Base-by-base conservation (phyloP, 2,113 vertebrate species). In the Xiphorhynchus elegans region DNA sequence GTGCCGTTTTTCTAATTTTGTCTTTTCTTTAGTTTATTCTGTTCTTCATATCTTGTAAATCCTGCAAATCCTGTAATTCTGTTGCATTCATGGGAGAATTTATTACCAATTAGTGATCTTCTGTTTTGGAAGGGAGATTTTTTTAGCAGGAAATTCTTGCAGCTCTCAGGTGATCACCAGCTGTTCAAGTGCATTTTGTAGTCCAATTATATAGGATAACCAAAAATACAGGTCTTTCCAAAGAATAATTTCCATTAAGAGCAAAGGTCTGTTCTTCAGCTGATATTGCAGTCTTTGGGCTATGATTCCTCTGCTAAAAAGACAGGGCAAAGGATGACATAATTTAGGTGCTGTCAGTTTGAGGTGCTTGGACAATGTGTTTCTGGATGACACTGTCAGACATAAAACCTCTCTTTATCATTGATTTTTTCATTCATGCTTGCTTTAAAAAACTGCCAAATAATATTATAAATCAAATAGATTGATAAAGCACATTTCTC, bases 91-190 rank as follows among this genome's bases (percentile, higher is more conserved):
- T 42, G 55, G 13, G 29, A 87, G 15, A 24, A 72, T 52, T 7
- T 49, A 37, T 74, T 56, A 49, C 24, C 11, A 4, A 79, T 90
- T 58, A 52, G 23, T 59, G 60, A 64, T 90, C 60, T 76, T 84
- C 56, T 88, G 10, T 90, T 91, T 75, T 59, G 69, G 68, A 90
- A 87, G 16, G 40, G 26, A 77, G 25, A 77, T 90, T 86, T 77
- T 68, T n/a, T 68, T 86, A 93, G 77, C 55, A 90, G 75, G 60
- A 93, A 95, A 83, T 91, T 87, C 81, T 85, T 64, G 53, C 33
- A 77, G 62, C 33, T 95, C 69, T 94, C 39, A 66, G 80, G 44
- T 86, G 86, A 88, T 93, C 50, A 74, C 59, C 86, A 86, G 80
- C 88, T 92, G 68, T 92, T 90, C 47, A 81, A 90, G 78, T 64